Evolutionary conservation across 2,797 vertebrate genomes (phyloP).

Genomic region (Lateolabrax maculatus): DNA sequence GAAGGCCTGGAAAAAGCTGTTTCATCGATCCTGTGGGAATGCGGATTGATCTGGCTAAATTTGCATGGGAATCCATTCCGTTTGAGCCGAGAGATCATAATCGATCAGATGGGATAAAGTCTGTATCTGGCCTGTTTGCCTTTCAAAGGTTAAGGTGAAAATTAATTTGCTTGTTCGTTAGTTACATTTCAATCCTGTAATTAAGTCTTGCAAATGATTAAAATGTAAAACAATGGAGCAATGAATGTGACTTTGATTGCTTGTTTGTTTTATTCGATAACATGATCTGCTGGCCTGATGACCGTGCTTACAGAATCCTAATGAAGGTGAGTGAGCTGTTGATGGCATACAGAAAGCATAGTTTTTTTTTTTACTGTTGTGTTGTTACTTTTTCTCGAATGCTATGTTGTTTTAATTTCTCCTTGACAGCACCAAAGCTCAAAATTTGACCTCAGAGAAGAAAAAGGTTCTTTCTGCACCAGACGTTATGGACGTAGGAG

Average conservation of each 20-base stretch:
- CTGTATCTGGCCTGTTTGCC: constrained; percentile 52
- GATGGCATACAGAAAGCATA: constrained; percentile 10
- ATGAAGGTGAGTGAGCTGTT: constrained; percentile 49
- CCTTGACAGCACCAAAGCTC: background rate
- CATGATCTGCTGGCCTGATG: constrained; percentile 62
- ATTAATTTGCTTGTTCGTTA: constrained; percentile 83
- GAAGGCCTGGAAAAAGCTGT: constrained; percentile 62
- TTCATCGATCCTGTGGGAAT: constrained; percentile 63
- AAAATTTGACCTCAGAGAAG: background rate
- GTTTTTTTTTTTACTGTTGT: constrained; percentile 1
- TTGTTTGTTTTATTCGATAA: constrained; percentile 64
- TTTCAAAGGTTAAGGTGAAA: constrained; percentile 83
- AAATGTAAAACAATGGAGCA: constrained; percentile 79
- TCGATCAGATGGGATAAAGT: constrained; percentile 78
- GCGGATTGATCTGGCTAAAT: constrained; percentile 75
- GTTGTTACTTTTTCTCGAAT: constrained; percentile 1
- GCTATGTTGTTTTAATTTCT: background rate
- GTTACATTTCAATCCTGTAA: constrained; percentile 77
- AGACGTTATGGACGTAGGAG: background rate
- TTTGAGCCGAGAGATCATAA: constrained; percentile 71
- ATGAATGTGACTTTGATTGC: constrained; percentile 82
- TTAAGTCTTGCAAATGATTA: constrained; percentile 78
- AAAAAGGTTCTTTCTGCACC: background rate
- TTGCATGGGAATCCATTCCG: constrained; percentile 82
- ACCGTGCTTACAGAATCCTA: constrained; percentile 56